These are phyloP conservation scores for Nestor notabilis DNA, from an alignment of 2,113 vertebrate genomes.

Conservation along the genomic window DNA sequence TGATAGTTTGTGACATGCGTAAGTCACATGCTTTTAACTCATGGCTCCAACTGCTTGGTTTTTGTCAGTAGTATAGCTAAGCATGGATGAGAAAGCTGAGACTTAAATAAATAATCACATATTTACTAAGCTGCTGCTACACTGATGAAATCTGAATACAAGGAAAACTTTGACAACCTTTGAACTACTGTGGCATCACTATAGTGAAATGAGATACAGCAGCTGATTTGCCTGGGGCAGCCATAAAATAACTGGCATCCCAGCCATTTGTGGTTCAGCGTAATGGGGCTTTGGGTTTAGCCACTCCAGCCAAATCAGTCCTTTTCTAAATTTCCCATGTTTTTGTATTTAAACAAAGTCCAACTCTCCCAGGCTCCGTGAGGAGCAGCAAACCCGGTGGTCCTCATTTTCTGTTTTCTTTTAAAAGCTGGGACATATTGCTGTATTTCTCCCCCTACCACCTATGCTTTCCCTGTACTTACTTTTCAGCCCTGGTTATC, in stretches of 20 bases:
- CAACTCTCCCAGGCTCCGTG: not conserved
- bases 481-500: not conserved
- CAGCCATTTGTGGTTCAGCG: not conserved
- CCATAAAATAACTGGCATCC: not conserved
- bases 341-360: constrained; percentile 10
- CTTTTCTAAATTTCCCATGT: not conserved
- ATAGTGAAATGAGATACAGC: not conserved
- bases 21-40: not conserved
- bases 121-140: not conserved
- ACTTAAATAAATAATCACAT: not conserved
- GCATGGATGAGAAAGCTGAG: not conserved
- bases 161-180: not conserved
- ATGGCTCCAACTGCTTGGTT: not conserved
- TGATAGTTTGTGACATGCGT: not conserved
- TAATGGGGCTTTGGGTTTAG: not conserved
- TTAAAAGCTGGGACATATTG: not conserved
- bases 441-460: not conserved
- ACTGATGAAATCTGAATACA: not conserved
- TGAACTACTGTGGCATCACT: not conserved
- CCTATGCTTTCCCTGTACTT: not conserved
- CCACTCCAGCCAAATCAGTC: not conserved
- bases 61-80: not conserved
- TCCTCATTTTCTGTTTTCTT: not conserved
- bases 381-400: not conserved
- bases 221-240: not conserved